These are phyloP conservation scores for Poeciliopsis turneri DNA, from an alignment of 2,797 vertebrate species.

Conservation along the genomic window DNA sequence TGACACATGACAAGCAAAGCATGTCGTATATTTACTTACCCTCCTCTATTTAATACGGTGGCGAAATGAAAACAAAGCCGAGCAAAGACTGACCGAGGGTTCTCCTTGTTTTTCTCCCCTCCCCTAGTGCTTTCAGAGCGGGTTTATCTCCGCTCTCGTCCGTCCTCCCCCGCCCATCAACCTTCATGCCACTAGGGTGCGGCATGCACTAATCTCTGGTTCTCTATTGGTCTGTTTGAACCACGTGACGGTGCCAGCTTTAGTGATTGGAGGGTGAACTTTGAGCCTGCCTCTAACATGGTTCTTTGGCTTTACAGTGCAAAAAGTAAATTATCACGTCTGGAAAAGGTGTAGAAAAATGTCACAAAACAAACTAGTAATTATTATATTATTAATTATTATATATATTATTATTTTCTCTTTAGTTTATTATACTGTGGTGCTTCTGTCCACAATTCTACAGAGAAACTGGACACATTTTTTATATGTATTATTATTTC, in stretches of 20 bases:
- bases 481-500: neutral
- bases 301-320: neutral
- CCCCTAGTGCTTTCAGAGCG: constrained; percentile 43
- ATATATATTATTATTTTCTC: no score
- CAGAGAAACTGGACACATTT: neutral
- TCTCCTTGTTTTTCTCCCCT: constrained; percentile 57
- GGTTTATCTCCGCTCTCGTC: constrained; percentile 60
- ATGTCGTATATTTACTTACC: constrained; percentile 55
- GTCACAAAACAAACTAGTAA: neutral
- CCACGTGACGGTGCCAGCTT: constrained; percentile 6
- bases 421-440: neutral
- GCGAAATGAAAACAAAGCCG: constrained; percentile 33
- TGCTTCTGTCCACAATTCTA: neutral
- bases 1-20: neutral
- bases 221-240: constrained; percentile 38
- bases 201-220: constrained; percentile 50
- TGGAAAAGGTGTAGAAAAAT: neutral
- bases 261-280: constrained; percentile 36
- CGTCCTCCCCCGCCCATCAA: constrained; percentile 68
- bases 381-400: neutral
- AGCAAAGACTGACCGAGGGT: constrained; percentile 15
- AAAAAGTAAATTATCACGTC: neutral
- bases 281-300: constrained; percentile 3
- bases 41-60: constrained; percentile 59
- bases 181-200: constrained; percentile 71